Evolutionary conservation across 1,140 invertebrate species (phyloP).

Genomic region (Pomacea maculata): DNA sequence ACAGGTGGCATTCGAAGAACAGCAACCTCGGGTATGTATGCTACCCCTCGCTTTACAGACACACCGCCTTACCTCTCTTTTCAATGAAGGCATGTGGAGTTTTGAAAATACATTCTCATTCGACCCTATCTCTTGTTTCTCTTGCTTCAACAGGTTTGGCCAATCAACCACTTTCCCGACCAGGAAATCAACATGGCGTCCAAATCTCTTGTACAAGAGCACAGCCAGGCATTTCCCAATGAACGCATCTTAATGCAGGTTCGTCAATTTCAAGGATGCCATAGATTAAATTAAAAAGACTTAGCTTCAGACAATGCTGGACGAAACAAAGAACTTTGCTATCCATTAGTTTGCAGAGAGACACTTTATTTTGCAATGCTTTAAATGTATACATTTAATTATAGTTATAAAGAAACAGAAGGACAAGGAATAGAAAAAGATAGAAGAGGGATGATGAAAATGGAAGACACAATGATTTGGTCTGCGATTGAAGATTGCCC

Average conservation of each 20-base stretch:
- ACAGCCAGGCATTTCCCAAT: constrained; percentile 57
- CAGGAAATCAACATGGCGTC: constrained; percentile 70
- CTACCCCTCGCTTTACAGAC: too few relatives aligned
- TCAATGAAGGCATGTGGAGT: too few relatives aligned
- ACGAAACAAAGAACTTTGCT: not conserved
- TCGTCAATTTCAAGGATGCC: not conserved
- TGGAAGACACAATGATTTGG: not conserved
- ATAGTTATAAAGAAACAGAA: not conserved
- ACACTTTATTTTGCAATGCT: too few relatives aligned
- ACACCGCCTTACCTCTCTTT: too few relatives aligned
- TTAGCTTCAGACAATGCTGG: not conserved
- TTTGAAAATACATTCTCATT: not conserved
- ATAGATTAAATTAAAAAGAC: not conserved
- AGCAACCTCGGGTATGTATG: constrained; percentile 51
- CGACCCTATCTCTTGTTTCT: not conserved
- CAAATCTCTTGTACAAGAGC: constrained; percentile 65
- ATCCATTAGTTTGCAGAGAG: not conserved
- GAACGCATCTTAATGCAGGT: constrained; percentile 67
- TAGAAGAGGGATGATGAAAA: not conserved
- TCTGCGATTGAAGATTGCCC: too few relatives aligned
- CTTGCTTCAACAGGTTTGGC: constrained; percentile 58
- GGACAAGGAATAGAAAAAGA: not conserved
- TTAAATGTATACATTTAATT: too few relatives aligned
- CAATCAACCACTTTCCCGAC: constrained; percentile 70
- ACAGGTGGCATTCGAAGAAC: constrained; percentile 70